Evolutionary conservation across 2,797 vertebrate genomes (phyloP).

Genomic region (Rhabdomys pumilio): DNA sequence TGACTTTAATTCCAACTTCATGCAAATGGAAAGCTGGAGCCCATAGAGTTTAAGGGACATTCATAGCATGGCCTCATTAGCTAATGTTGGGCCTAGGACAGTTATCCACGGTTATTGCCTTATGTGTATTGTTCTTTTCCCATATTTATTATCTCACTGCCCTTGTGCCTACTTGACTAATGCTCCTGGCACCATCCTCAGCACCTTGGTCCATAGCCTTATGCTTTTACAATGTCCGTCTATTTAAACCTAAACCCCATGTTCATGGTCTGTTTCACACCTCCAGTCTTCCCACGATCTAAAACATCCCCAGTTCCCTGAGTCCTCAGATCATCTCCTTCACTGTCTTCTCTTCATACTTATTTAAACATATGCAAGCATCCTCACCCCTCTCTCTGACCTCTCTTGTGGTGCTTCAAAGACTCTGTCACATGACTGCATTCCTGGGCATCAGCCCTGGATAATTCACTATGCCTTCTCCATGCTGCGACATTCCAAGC

Average conservation of each 20-base stretch:
- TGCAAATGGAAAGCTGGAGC: constrained; percentile 45
- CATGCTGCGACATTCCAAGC: neutral
- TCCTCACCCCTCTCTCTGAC: constrained; percentile 6
- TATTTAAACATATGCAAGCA: neutral
- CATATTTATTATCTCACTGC: neutral
- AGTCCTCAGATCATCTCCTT: neutral
- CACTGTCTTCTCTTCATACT: neutral
- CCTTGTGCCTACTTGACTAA: neutral
- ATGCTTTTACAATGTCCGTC: neutral
- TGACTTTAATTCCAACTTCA: neutral
- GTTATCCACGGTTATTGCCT: neutral
- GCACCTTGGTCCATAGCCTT: neutral
- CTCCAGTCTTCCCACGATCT: neutral
- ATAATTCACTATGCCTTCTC: neutral
- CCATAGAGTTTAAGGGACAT: neutral
- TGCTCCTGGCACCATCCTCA: neutral
- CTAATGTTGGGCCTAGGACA: neutral
- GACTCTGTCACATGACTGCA: neutral
- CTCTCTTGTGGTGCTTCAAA: neutral
- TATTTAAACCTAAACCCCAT: neutral
- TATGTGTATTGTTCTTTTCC: neutral
- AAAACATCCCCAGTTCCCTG: neutral
- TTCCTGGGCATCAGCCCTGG: neutral
- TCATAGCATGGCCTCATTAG: neutral
- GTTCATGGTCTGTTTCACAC: neutral